Conservation (phyloP, 2,113 vertebrate genomes). For the Apodemus speciosus region DNA sequence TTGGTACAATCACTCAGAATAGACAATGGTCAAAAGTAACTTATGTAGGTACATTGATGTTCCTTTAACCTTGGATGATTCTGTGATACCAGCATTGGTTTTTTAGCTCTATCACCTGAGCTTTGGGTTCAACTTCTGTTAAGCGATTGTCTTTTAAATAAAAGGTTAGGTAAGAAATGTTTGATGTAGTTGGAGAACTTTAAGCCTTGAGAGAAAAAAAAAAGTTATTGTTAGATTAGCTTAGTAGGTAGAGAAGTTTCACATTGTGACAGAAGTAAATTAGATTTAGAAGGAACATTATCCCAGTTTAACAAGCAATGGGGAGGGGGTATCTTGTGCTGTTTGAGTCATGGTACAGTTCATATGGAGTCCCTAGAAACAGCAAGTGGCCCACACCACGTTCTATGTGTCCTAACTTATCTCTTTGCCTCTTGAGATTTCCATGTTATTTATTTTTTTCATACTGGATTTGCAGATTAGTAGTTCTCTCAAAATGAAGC, state of each 20-base stretch:
- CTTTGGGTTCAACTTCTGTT: not conserved
- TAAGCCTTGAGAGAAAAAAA: not conserved
- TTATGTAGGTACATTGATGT: not conserved
- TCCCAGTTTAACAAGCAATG: not conserved
- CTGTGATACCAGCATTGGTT: not conserved
- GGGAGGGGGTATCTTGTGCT: not conserved
- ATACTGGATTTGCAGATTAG: not conserved
- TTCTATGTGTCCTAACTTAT: too few species aligned
- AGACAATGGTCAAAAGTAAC: not conserved
- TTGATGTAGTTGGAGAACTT: slow-evolving; percentile 51
- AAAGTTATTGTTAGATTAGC: not conserved
- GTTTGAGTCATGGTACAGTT: not conserved
- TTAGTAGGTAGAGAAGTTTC: not conserved
- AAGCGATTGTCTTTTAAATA: slow-evolving; percentile 28
- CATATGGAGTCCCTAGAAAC: not conserved
- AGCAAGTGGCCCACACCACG: not conserved
- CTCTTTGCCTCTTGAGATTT: not conserved
- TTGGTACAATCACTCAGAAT: not conserved
- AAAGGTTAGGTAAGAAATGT: slow-evolving; percentile 28
- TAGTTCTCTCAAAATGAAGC: not conserved
- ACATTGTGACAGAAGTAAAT: not conserved
- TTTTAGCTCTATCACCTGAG: not conserved
- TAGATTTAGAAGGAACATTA: not conserved
- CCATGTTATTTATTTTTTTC: not conserved
- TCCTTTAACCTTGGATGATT: not conserved